Conservation (phyloP, 1,140 invertebrate genomes). For the Drosophila pachea region DNA sequence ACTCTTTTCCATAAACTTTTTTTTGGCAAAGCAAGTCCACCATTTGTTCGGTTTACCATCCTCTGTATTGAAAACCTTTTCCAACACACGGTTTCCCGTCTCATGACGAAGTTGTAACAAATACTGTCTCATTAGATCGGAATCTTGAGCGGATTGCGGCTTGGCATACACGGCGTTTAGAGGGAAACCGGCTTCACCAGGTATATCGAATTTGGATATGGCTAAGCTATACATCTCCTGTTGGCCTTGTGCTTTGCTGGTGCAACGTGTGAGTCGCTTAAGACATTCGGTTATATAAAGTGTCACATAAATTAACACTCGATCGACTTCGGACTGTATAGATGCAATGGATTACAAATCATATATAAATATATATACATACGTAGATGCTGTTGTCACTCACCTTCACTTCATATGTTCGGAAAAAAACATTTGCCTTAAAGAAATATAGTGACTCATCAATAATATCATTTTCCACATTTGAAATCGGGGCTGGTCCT, state of each 20-base stretch:
- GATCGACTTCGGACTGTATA: conserved; percentile 92
- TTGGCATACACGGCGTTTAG: conserved; percentile 97
- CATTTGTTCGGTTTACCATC: conserved; percentile 98
- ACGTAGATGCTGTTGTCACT: conserved; percentile 2
- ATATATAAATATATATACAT: not conserved
- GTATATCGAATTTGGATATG: conserved; percentile 97
- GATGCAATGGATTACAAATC: conserved; percentile 40
- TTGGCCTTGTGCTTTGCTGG: conserved; percentile 91
- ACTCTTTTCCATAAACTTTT: conserved; percentile 99
- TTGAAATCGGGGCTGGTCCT: conserved; percentile 90
- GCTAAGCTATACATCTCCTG: conserved; percentile 98
- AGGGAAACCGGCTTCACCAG: conserved; percentile 97
- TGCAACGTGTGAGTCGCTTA: conserved; percentile 95
- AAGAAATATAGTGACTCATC: conserved; percentile 99
- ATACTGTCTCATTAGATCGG: conserved; percentile 94
- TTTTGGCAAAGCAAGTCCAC: conserved; percentile 99
- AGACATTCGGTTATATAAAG: conserved; percentile 99
- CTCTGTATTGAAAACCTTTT: conserved; percentile 93
- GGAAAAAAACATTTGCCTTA: conserved; percentile 99
- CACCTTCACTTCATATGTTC: conserved; percentile 99
- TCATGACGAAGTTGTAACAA: conserved; percentile 97
- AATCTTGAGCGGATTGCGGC: conserved; percentile 87
- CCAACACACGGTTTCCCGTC: conserved; percentile 92
- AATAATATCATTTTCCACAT: conserved; percentile 92
- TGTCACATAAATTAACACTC: conserved; percentile 98